Evolutionary conservation across 2,113 vertebrate species (phyloP).

Genomic region (Mungos mungo): DNA sequence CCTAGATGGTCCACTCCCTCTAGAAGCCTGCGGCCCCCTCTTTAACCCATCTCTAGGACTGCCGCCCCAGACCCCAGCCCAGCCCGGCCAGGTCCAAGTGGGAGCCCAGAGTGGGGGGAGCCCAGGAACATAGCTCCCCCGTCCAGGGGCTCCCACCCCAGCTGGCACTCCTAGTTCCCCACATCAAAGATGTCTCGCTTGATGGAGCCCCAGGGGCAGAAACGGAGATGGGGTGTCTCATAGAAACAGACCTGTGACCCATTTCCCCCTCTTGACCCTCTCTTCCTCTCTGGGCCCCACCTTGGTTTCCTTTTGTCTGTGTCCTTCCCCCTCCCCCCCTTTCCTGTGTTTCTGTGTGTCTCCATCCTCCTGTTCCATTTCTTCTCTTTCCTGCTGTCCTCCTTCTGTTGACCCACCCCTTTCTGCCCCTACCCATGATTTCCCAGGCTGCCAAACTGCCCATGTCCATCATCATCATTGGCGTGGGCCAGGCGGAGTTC

Average conservation of each 20-base stretch:
- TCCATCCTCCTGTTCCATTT: background rate
- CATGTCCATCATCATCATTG: slow-evolving; percentile 98
- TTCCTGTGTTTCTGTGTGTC: background rate
- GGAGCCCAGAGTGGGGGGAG: background rate
- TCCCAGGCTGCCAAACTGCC: slow-evolving; percentile 95
- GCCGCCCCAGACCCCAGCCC: background rate
- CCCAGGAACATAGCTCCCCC: background rate
- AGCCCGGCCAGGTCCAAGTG: background rate
- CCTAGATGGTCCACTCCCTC: background rate
- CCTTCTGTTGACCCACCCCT: background rate
- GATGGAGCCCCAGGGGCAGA: background rate
- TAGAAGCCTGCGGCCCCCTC: background rate
- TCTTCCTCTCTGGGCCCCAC: background rate
- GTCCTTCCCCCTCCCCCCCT: background rate
- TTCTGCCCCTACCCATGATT: background rate
- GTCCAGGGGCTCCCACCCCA: no score
- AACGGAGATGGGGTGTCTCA: background rate
- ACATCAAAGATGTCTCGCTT: background rate
- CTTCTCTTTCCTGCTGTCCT: background rate
- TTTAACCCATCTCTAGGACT: background rate
- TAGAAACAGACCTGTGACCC: background rate
- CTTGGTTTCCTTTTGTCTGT: background rate
- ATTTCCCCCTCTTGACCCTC: background rate
- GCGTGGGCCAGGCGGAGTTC: slow-evolving; percentile 96
- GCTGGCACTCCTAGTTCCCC: background rate